Conservation (phyloP, 2,113 vertebrate genomes). For the Eptesicus fuscus region DNA sequence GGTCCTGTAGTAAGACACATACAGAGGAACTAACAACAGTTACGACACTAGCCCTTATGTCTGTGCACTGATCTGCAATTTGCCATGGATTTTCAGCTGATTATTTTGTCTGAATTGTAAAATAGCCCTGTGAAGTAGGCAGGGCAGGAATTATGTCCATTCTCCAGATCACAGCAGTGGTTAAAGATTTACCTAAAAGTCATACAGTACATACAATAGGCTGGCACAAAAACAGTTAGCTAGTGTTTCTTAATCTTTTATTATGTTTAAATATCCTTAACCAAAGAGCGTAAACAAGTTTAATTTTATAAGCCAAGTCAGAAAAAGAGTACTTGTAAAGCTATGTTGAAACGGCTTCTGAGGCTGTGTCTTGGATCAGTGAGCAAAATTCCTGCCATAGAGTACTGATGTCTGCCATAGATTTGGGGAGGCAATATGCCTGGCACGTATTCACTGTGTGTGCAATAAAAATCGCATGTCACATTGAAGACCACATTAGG, state of each 20-base stretch:
- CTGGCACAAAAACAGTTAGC: neutral
- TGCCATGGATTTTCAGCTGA: neutral
- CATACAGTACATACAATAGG: neutral
- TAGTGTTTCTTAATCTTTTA: neutral
- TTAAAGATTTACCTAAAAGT: neutral
- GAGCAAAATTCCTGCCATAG: neutral
- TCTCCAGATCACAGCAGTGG: neutral
- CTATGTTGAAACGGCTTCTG: neutral
- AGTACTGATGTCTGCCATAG: neutral
- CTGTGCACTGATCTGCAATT: neutral
- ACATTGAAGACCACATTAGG: neutral
- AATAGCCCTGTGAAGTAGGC: neutral
- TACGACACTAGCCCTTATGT: neutral
- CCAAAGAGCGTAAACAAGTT: neutral
- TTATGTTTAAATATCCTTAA: neutral
- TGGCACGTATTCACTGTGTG: neutral
- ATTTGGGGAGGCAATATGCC: neutral
- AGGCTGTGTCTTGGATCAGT: neutral
- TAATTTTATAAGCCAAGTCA: neutral
- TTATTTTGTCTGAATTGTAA: neutral
- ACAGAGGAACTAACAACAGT: neutral
- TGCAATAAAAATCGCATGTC: neutral
- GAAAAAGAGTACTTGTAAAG: neutral
- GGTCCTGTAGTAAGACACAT: neutral
- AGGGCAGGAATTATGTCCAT: neutral